phyloP scores from a whole-genome alignment of 2,797 vertebrate genomes.

The Neosilurus hyrtlii region DNA sequence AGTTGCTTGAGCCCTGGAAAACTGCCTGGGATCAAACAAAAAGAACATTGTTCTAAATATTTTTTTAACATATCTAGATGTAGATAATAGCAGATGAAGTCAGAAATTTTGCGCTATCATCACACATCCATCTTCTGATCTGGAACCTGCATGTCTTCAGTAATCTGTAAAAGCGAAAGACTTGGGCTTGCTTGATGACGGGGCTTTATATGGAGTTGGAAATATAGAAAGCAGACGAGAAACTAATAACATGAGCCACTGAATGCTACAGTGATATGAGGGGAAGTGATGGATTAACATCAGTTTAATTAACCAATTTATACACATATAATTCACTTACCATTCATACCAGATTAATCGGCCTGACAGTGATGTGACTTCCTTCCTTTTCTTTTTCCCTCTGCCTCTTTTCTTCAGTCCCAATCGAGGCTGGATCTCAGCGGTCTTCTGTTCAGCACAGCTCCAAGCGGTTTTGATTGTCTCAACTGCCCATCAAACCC shows the following conservation, averaged over 20 bases:
- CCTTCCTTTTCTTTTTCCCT: background rate
- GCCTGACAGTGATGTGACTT: background rate
- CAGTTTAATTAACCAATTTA: background rate
- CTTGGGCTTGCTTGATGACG: background rate
- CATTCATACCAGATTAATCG: background rate
- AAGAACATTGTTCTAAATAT: too few relatives aligned
- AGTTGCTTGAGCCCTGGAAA: too few relatives aligned
- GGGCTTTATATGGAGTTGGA: background rate
- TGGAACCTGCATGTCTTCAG: background rate
- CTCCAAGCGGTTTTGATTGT: constrained; percentile 34
- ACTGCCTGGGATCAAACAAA: too few relatives aligned
- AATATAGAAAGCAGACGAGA: background rate
- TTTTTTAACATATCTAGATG: background rate
- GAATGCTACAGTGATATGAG: background rate
- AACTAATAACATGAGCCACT: background rate
- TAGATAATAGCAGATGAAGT: background rate
- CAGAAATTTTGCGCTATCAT: background rate
- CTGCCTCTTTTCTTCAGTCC: background rate
- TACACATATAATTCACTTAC: background rate
- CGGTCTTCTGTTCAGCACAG: constrained; percentile 36
- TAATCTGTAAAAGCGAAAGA: background rate
- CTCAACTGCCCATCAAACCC: constrained; percentile 14
- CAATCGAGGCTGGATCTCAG: constrained; percentile 27
- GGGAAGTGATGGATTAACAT: constrained; percentile 1
- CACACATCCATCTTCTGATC: background rate